phyloP scores from a whole-genome alignment of 2,113 vertebrate genomes.

The Origma solitaria region DNA sequence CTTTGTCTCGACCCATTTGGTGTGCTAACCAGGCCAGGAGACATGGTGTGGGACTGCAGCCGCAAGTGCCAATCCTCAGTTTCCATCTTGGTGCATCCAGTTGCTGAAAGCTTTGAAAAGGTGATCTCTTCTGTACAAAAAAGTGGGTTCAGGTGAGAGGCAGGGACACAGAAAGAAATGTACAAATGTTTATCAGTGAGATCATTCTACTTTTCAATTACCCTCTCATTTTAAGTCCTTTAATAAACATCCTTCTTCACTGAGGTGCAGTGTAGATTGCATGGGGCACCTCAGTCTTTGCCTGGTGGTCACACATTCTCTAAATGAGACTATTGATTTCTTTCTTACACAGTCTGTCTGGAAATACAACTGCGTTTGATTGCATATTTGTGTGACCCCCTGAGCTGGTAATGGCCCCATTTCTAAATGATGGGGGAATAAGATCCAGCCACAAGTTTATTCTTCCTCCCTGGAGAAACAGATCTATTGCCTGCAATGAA shows the following conservation, averaged over 20 bases:
- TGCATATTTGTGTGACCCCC: conserved; percentile 8
- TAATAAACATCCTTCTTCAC: background rate
- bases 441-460: conserved; percentile 1
- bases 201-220: background rate
- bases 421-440: conserved; percentile 6
- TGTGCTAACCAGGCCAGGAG: background rate
- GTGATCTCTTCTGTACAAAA: background rate
- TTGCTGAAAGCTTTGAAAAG: background rate
- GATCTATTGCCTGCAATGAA: conserved; percentile 27
- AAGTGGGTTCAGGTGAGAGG: background rate
- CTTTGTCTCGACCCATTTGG: background rate
- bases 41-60: background rate
- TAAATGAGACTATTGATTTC: conserved; percentile 27
- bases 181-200: background rate
- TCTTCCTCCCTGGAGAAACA: conserved; percentile 40
- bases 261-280: background rate
- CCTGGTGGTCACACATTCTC: background rate
- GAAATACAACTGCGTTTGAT: background rate
- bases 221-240: background rate
- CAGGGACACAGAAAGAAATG: background rate
- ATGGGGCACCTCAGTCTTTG: background rate
- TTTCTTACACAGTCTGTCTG: background rate
- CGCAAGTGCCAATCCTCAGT: background rate
- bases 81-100: background rate
- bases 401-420: conserved; percentile 7